phyloP scores from a whole-genome alignment of 1,140 invertebrate species.

The Melipona quadrifasciata region DNA sequence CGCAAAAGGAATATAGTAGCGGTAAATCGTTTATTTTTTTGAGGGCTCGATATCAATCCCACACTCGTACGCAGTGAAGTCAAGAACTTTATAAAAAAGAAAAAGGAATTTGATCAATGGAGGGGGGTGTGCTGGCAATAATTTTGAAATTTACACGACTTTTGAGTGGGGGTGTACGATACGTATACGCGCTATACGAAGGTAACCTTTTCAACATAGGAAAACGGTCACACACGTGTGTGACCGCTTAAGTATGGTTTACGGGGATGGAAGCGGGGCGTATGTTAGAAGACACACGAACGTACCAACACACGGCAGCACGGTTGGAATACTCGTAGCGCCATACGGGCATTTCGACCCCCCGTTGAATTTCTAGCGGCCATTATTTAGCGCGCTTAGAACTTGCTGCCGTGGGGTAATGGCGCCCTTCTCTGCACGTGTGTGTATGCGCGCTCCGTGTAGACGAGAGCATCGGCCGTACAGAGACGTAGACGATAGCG shows the following conservation, averaged over 20 bases:
- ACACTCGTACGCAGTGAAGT: too few species aligned
- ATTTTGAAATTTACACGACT: too few species aligned
- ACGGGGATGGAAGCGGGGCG: conserved; percentile 45
- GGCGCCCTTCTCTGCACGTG: conserved; percentile 58
- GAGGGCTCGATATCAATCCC: too few species aligned
- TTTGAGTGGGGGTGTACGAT: not conserved
- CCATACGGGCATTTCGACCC: conserved; percentile 69
- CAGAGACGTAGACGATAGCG: conserved; percentile 41
- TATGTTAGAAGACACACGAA: conserved; percentile 50
- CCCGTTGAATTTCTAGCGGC: conserved; percentile 76
- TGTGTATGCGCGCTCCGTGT: conserved; percentile 24
- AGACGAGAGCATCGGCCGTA: conserved; percentile 41
- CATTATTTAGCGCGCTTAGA: conserved; percentile 81
- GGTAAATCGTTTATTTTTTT: too few species aligned
- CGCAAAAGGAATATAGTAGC: too few species aligned
- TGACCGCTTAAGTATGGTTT: conserved; percentile 48
- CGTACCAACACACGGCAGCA: conserved; percentile 20
- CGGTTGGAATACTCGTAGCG: conserved; percentile 57
- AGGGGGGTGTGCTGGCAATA: too few species aligned
- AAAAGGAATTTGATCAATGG: too few species aligned
- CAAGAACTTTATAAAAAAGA: too few species aligned
- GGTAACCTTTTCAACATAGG: conserved; percentile 11
- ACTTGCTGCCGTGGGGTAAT: conserved; percentile 72
- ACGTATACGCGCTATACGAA: conserved; percentile 12
- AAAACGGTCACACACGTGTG: not conserved